Base-by-base conservation (phyloP, 2,888 invertebrate species). In the Sicus ferrugineus region DNA sequence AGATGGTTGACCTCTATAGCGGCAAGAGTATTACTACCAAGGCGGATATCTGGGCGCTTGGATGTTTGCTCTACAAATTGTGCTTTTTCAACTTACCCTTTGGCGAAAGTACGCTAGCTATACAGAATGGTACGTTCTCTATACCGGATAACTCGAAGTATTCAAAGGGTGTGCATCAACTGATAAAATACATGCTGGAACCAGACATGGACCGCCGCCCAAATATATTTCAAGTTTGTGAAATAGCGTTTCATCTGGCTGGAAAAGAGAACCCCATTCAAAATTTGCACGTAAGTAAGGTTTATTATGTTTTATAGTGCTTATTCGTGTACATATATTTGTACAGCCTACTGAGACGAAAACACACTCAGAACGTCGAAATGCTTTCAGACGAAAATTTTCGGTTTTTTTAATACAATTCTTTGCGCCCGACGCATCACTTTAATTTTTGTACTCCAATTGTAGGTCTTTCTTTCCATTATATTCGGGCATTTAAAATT, bases 1-100 rank as follows among this genome's bases (percentile, higher is more conserved):
- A 96, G 88, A 97, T 96, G 96, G 91, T 97, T 42, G 95, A 97
- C 85, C 88, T 97, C 80, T 96, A 95, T 84, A 89, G 89, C 73
- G 93, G 93, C 48, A 92, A 92, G 85, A 87, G 90, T 61, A 94
- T 97, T 74, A 93, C 93, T 31, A 93, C 92, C 42, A 95, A 95
- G 86, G 90, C 93, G 54, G 95, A 95, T 87, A 93, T 95, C 83
- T 95, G 95, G 95, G 95, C 96, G 28, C 85, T 96, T 69, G 96
- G 96, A 65, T 95, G 95, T 86, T 87, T 96, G 78, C 87, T 96
- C 62, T 96, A 94, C 84, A 94, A 95, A 84, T 87, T 97, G 76
- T 95, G 95, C 86, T 97, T 92, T 86, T 96, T 96, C 84, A 89
- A 91, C 46, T 87, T 95, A 80, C 96, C 96, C 64, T 96, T 96